Evolutionary conservation across 2,113 vertebrate species (phyloP), one percentile per base, ranked within the genome.

Genomic region (Xenus cinereus): DNA sequence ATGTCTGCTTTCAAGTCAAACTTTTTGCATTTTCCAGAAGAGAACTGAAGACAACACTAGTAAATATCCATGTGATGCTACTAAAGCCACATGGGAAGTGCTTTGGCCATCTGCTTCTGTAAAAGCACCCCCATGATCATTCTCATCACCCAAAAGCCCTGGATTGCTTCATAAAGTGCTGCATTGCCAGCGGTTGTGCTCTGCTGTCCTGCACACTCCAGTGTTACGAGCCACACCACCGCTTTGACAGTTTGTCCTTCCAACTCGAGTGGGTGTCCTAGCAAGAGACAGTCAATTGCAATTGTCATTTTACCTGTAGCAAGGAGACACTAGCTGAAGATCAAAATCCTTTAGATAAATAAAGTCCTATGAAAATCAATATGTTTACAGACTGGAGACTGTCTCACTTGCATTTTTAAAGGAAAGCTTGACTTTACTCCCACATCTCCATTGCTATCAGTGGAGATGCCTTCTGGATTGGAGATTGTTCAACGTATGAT

Each of bases 151-250:
- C 45, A 27, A 60, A 56, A 87, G 43, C 41, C 32, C 45, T 41
- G 35, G 6, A 48, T 64, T 32, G 16, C 17, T 43, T 82, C n/a
- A 10, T 30, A 37, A 59, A 15, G 16, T 12, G 5, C 43, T 78
- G 68, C 27, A 4, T 7, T 21, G 26, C 46, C 73, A 6, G 39
- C 53, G 15, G 3, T 28, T 37, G 37, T 28, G 18, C 56, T 87
- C 21, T 39, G 30, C 39, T 90, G 23, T 75, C 77, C 62, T 82
- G 22, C 67, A 28, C 0, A 1, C 51, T 43, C 39, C 3, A 5
- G 9, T 6, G 4, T 22, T 37, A 77, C 0, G 0, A 66, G 22
- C 22, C 53, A 82, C 71, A n/a, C 48, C 50, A 68, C 45, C 19
- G 6, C 24, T 43, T 7, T 43, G 51, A 10, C 33, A 66, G 14